Base-by-base conservation (phyloP, 1,140 invertebrate species). In the Ceratina australensis region DNA sequence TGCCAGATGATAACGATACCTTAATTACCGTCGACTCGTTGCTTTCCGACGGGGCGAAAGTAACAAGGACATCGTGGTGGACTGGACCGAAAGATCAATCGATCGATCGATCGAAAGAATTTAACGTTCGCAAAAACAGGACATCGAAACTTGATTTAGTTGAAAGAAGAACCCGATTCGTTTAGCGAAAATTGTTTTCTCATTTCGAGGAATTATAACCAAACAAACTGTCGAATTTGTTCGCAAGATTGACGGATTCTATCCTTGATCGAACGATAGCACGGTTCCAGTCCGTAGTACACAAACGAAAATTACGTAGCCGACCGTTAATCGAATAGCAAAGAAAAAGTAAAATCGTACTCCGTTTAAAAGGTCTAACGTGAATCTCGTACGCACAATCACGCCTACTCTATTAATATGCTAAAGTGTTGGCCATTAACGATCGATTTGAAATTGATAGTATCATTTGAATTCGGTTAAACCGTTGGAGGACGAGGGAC, bases 351-450 rank as follows among this genome's bases (percentile, higher is more conserved):
- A 16, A 16, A 64, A 64, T 64, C 1, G 12, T 20, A 56, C 56
- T 72, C 26, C 22, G 33, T 59, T 82, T 56, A 54, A 78, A 74
- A 73, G 50, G 69, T 56, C 75, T 68, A 67, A 81, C 18, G 63
- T 15, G 20, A 72, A 63, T 71, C 60, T 56, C 18, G 13, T 72
- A 52, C 66, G 60, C 67, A 24, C 57, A 47, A 63, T 69, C 49
- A 2, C 60, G 72, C 26, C 61, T 56, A 64, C 18, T 28, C 47
- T 16, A 13, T 16, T 24, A 20, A 66, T 24, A 16, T 47, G 1
- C 26, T 33, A 22, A 28, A 56, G 16, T 1, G n/a, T n/a, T n/a
- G n/a, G 15, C 12, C 8, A 3, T 69, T 42, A 12, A 24, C 49
- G 18, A 12, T 26, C 18, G 22, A n/a, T 67, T 52, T 3, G 18